Percentiles rank a stretch among this genome's conserved stretches.
Conservation (phyloP, 1,140 invertebrate species). For the Brachionus koreanus region DNA sequence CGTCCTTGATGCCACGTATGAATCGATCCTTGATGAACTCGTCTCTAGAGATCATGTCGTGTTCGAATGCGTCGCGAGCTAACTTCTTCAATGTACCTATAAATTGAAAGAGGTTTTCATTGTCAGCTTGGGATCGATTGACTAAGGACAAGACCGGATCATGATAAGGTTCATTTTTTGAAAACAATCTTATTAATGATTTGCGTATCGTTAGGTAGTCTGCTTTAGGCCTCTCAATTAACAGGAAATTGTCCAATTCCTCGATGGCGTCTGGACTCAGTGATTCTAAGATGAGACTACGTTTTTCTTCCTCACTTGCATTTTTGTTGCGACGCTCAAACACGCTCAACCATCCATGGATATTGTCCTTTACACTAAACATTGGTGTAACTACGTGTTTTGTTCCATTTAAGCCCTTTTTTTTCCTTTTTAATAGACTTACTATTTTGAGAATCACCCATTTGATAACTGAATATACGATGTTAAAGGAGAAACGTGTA, state of each 20-base stretch:
- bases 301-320: background rate
- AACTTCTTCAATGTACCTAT: background rate
- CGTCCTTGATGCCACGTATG: background rate
- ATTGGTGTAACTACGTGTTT: background rate
- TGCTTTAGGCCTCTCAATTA: background rate
- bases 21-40: conserved; percentile 9
- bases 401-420: background rate
- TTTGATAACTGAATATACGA: background rate
- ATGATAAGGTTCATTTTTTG: background rate
- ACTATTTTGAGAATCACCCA: background rate
- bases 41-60: background rate
- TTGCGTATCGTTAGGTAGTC: background rate
- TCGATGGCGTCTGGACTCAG: background rate
- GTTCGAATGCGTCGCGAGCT: background rate
- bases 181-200: background rate
- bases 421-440: background rate
- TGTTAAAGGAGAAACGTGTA: background rate
- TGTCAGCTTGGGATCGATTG: background rate
- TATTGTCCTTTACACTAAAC: background rate
- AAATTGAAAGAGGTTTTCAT: background rate
- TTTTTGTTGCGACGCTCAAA: background rate
- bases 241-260: background rate
- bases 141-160: background rate
- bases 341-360: background rate
- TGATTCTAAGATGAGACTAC: too few relatives aligned